Percentiles rank a stretch among this genome's conserved stretches.
Evolutionary conservation across 2,113 vertebrate species (phyloP).

Genomic region (Oreotrochilus melanogaster): DNA sequence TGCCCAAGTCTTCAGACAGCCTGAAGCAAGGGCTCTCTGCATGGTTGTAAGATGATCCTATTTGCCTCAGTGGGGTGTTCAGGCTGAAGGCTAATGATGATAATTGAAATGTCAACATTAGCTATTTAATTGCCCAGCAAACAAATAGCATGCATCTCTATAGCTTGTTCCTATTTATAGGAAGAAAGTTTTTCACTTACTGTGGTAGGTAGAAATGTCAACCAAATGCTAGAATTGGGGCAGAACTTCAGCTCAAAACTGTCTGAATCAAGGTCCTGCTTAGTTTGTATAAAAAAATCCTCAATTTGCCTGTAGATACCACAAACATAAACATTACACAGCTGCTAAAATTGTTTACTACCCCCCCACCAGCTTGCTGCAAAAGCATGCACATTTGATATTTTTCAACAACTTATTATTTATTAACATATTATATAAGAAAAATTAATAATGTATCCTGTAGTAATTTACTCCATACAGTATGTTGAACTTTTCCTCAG

Average conservation of each 20-base stretch:
- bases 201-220: neutral
- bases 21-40: neutral
- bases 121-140: constrained; percentile 31
- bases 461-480: neutral
- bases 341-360: neutral
- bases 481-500: neutral
- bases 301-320: neutral
- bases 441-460: constrained; percentile 4
- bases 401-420: neutral
- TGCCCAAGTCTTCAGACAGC: neutral
- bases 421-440: constrained; percentile 8
- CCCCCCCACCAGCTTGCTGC: neutral
- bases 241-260: neutral
- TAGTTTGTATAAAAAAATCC: neutral
- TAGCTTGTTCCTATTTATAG: neutral
- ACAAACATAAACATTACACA: neutral
- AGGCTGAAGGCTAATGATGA: neutral
- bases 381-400: neutral
- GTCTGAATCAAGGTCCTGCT: neutral
- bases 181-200: neutral
- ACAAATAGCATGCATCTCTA: neutral
- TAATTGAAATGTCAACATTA: constrained; percentile 28
- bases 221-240: neutral
- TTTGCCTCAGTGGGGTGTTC: neutral
- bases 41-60: neutral